These are phyloP conservation scores for Carlito syrichta DNA, from an alignment of 2,113 vertebrate species.

Conservation along the genomic window DNA sequence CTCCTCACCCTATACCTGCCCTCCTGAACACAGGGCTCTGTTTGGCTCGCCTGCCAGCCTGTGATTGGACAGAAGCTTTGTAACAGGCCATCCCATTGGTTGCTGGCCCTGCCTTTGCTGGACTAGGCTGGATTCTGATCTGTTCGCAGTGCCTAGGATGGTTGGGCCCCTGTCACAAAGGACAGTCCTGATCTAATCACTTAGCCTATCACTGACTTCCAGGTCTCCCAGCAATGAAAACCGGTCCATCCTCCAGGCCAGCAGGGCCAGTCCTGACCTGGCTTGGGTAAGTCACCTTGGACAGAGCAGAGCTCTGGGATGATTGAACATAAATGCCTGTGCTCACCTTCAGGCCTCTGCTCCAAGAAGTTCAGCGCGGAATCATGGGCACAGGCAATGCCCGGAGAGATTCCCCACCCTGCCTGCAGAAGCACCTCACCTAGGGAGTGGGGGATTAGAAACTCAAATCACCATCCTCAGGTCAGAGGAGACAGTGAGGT, in stretches of 20 bases:
- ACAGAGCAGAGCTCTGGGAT: background rate
- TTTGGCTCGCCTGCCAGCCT: background rate
- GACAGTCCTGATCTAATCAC: background rate
- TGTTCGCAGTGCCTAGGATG: rapidly evolving
- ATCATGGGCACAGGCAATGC: rapidly evolving
- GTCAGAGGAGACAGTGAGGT: background rate
- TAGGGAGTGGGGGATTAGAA: background rate
- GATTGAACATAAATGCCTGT: background rate
- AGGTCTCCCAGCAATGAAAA: no score
- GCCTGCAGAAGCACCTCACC: background rate
- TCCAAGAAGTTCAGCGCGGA: background rate
- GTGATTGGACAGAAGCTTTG: background rate
- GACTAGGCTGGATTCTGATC: background rate
- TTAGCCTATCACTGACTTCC: background rate
- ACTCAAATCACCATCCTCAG: background rate
- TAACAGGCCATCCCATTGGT: background rate
- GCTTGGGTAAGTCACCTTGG: background rate
- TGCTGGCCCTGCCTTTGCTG: background rate
- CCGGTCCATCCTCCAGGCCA: background rate
- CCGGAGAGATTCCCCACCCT: background rate
- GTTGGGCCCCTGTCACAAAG: background rate
- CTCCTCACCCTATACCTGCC: background rate
- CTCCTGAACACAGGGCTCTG: background rate
- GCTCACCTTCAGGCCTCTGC: background rate
- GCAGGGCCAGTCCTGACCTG: background rate